Conservation (phyloP, 2,888 invertebrate species). For the Drosophila merina region DNA sequence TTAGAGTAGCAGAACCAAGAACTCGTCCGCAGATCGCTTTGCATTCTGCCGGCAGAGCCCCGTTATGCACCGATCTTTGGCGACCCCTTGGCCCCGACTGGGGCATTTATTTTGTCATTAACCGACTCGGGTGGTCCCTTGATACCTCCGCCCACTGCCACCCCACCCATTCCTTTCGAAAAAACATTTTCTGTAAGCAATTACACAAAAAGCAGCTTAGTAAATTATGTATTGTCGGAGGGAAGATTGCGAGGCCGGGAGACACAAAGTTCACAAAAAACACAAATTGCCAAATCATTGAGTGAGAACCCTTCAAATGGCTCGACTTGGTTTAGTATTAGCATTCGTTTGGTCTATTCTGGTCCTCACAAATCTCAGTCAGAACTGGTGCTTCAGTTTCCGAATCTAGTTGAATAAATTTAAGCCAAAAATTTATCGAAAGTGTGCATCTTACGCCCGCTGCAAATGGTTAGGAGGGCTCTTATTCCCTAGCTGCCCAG, state of each 20-base stretch:
- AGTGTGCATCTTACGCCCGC: constrained; percentile 71
- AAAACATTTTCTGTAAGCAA: constrained; percentile 57
- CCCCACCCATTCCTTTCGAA: neutral
- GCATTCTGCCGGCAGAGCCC: constrained; percentile 41
- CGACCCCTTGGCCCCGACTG: constrained; percentile 62
- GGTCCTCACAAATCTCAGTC: constrained; percentile 50
- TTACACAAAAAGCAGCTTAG: constrained; percentile 75
- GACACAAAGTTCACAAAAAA: constrained; percentile 52
- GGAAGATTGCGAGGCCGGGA: constrained; percentile 17
- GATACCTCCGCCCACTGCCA: constrained; percentile 11
- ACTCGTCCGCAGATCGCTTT: constrained; percentile 50
- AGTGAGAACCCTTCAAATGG: constrained; percentile 55
- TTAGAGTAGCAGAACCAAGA: constrained; percentile 44
- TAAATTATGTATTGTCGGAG: constrained; percentile 52
- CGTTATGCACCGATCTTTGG: constrained; percentile 54
- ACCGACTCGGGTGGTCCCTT: constrained; percentile 59
- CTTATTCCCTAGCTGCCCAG: neutral
- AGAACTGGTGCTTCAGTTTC: constrained; percentile 49
- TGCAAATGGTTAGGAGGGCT: constrained; percentile 55
- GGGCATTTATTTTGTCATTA: constrained; percentile 72
- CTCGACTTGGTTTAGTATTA: constrained; percentile 55
- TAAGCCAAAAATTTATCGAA: constrained; percentile 64
- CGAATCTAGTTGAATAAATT: constrained; percentile 66
- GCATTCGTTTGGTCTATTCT: constrained; percentile 47
- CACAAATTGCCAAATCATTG: constrained; percentile 71